Base-by-base conservation (phyloP, 2,888 invertebrate genomes). In the Andrena bucephala region DNA sequence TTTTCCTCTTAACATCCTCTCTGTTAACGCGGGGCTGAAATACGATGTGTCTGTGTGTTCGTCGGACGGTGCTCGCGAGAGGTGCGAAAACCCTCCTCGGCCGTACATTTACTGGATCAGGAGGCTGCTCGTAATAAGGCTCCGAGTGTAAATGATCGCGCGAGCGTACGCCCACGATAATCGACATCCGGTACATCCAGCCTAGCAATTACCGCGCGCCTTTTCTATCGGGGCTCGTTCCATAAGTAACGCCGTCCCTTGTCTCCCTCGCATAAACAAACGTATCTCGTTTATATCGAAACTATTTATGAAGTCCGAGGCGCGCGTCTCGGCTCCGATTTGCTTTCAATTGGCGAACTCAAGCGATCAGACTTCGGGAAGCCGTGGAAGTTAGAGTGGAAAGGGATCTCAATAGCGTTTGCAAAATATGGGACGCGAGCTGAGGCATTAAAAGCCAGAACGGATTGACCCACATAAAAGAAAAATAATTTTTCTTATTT, bases 181-280 rank as follows among this genome's bases (percentile, higher is more conserved):
- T 77, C 78, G 79, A 74, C 84, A 84, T 86, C 84, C 87, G 81
- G 81, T 76, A 72, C 63, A 75, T 74, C 62, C 57, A 63, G n/a
- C 33, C 67, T 5, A 29, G 48, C 60, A 65, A 75, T 86, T 78
- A 83, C 62, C 62, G 48, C 27, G 36, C 68, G 33, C 63, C 72
- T 80, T 66, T 57, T 71, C 77, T 57, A 72, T 76, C 73, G 69
- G 65, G 48, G 4, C 57, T 69, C 57, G 36, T 31, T 5, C 57
- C 29, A 42, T 20, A 36, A 79, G 42, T 31, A 68, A 63, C 29
- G 59, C 27, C 27, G n/a, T 5, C 52, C 31, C 63, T 33, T 63
- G 33, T 63, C 33, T 52, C 50, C 63, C 24, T 33, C 29, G 33
- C 52, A 33, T 33, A 54, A 50, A 65, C 63, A 65, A 54, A 52